Conservation (phyloP, 2,888 invertebrate genomes). For the Teleogryllus oceanicus region DNA sequence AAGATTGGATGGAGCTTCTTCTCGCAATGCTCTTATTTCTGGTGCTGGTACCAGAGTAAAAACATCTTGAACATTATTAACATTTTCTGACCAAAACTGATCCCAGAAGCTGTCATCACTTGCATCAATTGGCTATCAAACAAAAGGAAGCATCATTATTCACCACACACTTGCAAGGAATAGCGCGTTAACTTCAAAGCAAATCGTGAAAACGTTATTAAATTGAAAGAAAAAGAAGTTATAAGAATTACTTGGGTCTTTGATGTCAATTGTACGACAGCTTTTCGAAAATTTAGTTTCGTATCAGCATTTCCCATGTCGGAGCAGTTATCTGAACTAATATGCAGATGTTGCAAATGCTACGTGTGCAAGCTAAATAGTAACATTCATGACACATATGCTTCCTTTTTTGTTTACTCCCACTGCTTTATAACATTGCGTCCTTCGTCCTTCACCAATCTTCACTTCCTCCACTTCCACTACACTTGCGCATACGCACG, state of each 20-base stretch:
- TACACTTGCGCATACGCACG: too few species aligned
- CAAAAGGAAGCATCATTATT: not conserved
- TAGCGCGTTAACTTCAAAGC: too few species aligned
- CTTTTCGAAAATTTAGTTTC: conserved; percentile 95
- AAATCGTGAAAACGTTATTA: not conserved
- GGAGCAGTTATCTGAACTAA: too few species aligned
- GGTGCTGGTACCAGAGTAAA: conserved; percentile 93
- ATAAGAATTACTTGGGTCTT: conserved; percentile 79
- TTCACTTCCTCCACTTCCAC: too few species aligned
- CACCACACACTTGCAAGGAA: too few species aligned
- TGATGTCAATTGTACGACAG: conserved; percentile 94
- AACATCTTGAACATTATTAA: conserved; percentile 90
- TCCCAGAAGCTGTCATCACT: conserved; percentile 95
- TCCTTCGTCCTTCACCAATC: too few species aligned
- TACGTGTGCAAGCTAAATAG: too few species aligned
- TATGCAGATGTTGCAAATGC: too few species aligned
- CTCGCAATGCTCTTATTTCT: conserved; percentile 84
- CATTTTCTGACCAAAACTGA: conserved; percentile 97
- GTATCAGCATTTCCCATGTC: conserved; percentile 97
- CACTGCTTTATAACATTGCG: too few species aligned
- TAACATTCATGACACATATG: too few species aligned
- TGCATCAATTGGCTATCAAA: conserved; percentile 80
- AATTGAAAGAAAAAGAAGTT: not conserved
- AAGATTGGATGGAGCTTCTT: conserved; percentile 92
- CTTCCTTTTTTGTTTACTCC: too few species aligned